Conservation (phyloP, 2,888 invertebrate species). For the Phortica okadai region DNA sequence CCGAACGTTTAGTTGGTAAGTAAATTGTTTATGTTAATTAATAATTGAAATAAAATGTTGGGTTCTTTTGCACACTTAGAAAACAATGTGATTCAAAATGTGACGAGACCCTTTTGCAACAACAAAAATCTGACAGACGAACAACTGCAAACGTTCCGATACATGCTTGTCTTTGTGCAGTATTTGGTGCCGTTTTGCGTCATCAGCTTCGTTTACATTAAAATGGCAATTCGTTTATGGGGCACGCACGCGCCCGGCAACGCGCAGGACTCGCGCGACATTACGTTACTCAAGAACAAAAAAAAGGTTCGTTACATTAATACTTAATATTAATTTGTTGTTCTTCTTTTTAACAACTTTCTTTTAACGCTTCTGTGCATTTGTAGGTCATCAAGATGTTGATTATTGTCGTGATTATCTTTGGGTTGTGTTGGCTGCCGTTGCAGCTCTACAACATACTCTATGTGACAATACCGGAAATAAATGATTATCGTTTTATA, state of each 20-base stretch:
- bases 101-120: slow-evolving; percentile 78
- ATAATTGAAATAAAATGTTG: background rate
- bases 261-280: slow-evolving; percentile 86
- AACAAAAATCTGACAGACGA: slow-evolving; percentile 77
- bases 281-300: slow-evolving; percentile 88
- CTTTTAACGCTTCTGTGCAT: slow-evolving; percentile 52
- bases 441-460: slow-evolving; percentile 85
- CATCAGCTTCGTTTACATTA: slow-evolving; percentile 87
- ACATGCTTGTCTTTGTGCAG: slow-evolving; percentile 79
- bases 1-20: slow-evolving; percentile 73
- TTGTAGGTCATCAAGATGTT: slow-evolving; percentile 91
- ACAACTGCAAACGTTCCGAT: slow-evolving; percentile 78
- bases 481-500: slow-evolving; percentile 87
- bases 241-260: slow-evolving; percentile 88
- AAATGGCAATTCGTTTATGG: slow-evolving; percentile 89
- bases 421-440: slow-evolving; percentile 90
- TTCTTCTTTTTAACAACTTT: slow-evolving; percentile 26
- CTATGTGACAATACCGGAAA: slow-evolving; percentile 82
- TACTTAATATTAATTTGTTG: background rate
- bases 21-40: background rate
- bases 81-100: slow-evolving; percentile 67
- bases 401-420: slow-evolving; percentile 88
- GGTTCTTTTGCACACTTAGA: slow-evolving; percentile 54
- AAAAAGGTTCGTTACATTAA: slow-evolving; percentile 82
- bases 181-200: slow-evolving; percentile 89